Conservation (phyloP, 2,113 vertebrate species). For the Eidolon helvum region DNA sequence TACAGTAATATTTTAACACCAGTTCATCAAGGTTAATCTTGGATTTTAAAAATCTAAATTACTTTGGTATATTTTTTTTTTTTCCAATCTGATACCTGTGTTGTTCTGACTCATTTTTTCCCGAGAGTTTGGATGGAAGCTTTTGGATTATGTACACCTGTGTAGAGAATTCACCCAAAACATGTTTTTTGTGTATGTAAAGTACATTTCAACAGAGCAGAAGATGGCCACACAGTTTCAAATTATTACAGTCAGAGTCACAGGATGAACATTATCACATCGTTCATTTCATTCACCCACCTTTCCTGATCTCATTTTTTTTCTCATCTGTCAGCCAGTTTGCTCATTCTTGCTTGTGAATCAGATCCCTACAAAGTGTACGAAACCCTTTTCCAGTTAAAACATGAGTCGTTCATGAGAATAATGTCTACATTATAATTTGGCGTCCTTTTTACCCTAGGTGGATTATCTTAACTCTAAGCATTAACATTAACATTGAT, state of each 20-base stretch:
- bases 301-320: neutral
- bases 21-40: neutral
- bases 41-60: slow-evolving; percentile 10
- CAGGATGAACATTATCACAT: neutral
- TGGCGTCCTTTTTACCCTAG: neutral
- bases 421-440: neutral
- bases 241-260: neutral
- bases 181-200: neutral
- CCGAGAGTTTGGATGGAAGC: neutral
- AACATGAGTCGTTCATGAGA: neutral
- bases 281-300: neutral
- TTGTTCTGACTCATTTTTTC: neutral
- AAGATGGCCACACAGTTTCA: neutral
- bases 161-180: neutral
- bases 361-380: neutral
- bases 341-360: neutral
- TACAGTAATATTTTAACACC: neutral
- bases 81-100: neutral
- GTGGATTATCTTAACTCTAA: neutral
- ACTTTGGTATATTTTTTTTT: neutral
- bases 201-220: neutral
- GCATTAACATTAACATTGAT: neutral
- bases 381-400: neutral
- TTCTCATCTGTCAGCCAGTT: neutral
- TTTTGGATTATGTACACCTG: neutral